phyloP scores from a whole-genome alignment of 2,113 vertebrate species.

The Aldabrachelys gigantea region DNA sequence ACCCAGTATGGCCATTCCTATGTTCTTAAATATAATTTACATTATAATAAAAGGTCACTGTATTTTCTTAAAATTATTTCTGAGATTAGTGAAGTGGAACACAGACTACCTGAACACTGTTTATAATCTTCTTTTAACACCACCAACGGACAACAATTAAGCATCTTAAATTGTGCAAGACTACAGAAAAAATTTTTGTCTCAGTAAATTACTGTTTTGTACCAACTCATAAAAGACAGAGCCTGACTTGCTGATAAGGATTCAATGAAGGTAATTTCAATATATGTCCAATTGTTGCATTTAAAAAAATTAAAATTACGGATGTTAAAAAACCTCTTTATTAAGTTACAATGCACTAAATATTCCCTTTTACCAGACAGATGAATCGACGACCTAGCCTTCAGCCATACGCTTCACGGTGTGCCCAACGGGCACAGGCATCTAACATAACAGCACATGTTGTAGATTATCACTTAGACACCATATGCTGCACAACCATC shows the following conservation, averaged over 20 bases:
- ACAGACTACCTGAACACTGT: background rate
- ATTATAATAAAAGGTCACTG: background rate
- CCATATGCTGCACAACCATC: background rate
- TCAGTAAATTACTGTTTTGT: background rate
- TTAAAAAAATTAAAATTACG: background rate
- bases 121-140: background rate
- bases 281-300: fast-evolving
- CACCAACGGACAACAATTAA: background rate
- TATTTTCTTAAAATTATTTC: background rate
- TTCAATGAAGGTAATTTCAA: background rate
- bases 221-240: background rate
- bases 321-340: background rate
- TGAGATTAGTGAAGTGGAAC: background rate
- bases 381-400: background rate
- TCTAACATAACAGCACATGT: fast-evolving
- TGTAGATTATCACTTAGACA: fast-evolving
- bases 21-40: background rate
- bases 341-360: fast-evolving
- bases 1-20: background rate
- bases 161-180: background rate
- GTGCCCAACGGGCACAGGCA: background rate
- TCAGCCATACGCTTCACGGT: background rate
- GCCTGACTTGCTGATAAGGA: background rate
- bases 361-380: background rate
- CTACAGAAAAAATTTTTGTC: fast-evolving